Evolutionary conservation across 2,888 invertebrate species (phyloP).

Genomic region (Suillia variegata): DNA sequence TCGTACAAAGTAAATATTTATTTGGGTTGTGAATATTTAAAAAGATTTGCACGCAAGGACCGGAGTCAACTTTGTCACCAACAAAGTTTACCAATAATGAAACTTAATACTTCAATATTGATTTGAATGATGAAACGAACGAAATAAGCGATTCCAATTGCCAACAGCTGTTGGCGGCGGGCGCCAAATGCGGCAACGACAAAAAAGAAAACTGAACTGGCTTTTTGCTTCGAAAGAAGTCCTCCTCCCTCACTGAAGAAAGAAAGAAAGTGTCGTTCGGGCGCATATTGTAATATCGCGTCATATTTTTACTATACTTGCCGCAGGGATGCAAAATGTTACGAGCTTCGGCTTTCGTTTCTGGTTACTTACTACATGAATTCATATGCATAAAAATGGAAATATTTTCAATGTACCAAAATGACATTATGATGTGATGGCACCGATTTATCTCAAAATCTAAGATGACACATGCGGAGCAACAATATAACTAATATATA

Average conservation of each 20-base stretch:
- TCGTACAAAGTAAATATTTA: too few relatives aligned
- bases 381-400: constrained; percentile 26
- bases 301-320: not conserved
- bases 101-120: constrained; percentile 44
- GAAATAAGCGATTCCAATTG: not conserved
- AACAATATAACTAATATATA: too few relatives aligned
- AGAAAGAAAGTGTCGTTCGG: not conserved
- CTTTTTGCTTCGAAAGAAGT: not conserved
- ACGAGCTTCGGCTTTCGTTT: not conserved
- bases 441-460: constrained; percentile 57
- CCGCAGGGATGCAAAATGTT: not conserved
- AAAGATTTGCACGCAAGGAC: too few relatives aligned
- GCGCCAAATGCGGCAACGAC: too few relatives aligned
- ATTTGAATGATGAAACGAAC: constrained; percentile 42
- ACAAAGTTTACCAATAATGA: constrained; percentile 47
- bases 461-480: not conserved
- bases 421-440: constrained; percentile 61
- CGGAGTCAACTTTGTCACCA: not conserved
- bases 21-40: too few relatives aligned
- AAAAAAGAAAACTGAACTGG: too few relatives aligned
- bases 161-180: not conserved
- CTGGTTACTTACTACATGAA: too few relatives aligned
- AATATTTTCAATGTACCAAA: constrained; percentile 58
- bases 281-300: not conserved
- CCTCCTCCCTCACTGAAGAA: too few relatives aligned